phyloP scores from a whole-genome alignment of 2,113 vertebrate species.

The Myotis davidii region DNA sequence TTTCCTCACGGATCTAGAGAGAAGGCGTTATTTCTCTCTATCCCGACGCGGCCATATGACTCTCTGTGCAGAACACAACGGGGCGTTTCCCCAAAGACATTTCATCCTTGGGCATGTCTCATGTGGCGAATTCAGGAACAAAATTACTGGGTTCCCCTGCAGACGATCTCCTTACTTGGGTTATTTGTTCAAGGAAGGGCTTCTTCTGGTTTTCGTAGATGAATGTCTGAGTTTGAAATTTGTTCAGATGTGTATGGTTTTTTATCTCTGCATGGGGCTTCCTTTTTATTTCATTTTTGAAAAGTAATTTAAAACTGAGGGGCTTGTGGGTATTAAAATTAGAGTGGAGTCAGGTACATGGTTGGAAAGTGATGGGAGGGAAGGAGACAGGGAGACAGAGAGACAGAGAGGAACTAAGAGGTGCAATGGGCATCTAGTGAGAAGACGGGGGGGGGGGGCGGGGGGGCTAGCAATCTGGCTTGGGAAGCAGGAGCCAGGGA shows the following conservation, averaged over 20 bases:
- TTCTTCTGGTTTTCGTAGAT: conserved; percentile 5
- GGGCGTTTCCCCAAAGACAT: neutral
- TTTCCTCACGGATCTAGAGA: neutral
- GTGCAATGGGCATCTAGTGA: neutral
- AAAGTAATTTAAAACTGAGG: conserved; percentile 48
- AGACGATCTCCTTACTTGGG: neutral
- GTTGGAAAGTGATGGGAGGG: neutral
- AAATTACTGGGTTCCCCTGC: neutral
- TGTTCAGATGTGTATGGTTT: conserved; percentile 20
- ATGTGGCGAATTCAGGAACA: neutral
- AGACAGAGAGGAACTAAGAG: neutral
- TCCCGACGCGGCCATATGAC: neutral
- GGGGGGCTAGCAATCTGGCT: neutral
- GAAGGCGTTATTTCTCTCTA: conserved; percentile 25
- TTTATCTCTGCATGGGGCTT: neutral
- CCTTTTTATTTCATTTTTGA: conserved; percentile 26
- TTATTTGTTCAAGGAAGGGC: conserved; percentile 2
- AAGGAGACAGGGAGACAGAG: too few species aligned
- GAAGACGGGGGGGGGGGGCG: neutral
- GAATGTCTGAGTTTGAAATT: conserved; percentile 27
- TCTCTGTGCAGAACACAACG: neutral
- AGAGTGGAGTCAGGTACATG: neutral
- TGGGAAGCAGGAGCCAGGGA: neutral
- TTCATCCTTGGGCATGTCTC: neutral
- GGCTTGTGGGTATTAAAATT: neutral